phyloP scores from a whole-genome alignment of 1,140 invertebrate species.

The Pomacea maculata region DNA sequence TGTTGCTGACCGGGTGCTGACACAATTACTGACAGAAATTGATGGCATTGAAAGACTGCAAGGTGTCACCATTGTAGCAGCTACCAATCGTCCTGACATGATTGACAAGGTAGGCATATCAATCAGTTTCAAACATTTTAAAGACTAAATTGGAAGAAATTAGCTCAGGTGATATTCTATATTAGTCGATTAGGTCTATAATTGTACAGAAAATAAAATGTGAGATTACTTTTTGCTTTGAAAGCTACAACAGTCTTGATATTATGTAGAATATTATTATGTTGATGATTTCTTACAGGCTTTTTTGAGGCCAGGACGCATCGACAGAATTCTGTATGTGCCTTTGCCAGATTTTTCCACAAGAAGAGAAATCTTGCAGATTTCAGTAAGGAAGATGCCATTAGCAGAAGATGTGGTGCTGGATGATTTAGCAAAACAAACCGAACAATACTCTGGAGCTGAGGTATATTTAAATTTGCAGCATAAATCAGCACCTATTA shows the following conservation, averaged over 20 bases:
- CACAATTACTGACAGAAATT: conserved; percentile 98
- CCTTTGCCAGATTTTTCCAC: conserved; percentile 81
- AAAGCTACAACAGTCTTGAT: neutral
- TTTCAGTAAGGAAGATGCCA: conserved; percentile 73
- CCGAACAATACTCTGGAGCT: conserved; percentile 85
- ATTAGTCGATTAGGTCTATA: neutral
- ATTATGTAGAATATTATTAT: neutral
- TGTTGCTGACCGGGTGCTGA: conserved; percentile 97
- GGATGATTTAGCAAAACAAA: conserved; percentile 72
- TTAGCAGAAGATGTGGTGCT: conserved; percentile 72
- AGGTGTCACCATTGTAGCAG: conserved; percentile 95
- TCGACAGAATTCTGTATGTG: conserved; percentile 90
- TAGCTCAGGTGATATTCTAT: neutral
- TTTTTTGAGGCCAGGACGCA: conserved; percentile 83
- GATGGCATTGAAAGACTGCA: conserved; percentile 99
- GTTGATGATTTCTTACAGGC: conserved; percentile 69
- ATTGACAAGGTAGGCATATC: conserved; percentile 78
- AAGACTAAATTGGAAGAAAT: neutral
- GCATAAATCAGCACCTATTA: neutral
- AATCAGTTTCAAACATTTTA: neutral
- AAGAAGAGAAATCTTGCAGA: conserved; percentile 74
- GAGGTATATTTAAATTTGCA: conserved; percentile 71
- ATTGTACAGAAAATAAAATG: neutral
- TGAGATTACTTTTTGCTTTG: neutral
- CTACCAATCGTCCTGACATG: conserved; percentile 93